phyloP scores from a whole-genome alignment of 92 coral and sea anemone genomes.

The Epizoanthus ramosus region DNA sequence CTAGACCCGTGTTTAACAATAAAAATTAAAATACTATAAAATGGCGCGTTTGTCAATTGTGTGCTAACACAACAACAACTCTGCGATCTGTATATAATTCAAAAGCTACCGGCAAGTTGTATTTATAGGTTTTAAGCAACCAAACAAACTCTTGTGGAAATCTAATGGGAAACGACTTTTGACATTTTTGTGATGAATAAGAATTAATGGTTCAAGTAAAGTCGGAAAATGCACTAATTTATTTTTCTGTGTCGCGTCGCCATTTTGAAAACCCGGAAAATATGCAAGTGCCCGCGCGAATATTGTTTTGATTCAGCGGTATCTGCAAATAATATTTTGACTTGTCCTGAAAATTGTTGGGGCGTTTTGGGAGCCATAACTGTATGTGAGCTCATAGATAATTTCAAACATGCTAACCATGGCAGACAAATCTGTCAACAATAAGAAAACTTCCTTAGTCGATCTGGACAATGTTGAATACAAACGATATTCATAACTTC shows the following conservation, averaged over 20 bases:
- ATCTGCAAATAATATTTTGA: too few species aligned
- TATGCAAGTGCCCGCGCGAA: too few species aligned
- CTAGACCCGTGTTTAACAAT: too few species aligned
- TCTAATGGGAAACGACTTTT: too few species aligned
- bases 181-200: too few species aligned
- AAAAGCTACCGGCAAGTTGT: constrained; percentile 41
- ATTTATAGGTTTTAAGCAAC: constrained; percentile 29
- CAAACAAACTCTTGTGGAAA: too few species aligned
- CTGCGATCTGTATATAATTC: too few species aligned
- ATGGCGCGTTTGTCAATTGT: too few species aligned
- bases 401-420: not conserved
- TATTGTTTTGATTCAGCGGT: too few species aligned
- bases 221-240: constrained; percentile 50
- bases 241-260: constrained; percentile 34
- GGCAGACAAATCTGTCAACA: not conserved
- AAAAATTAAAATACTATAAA: too few species aligned
- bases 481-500: not conserved
- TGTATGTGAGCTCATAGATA: constrained; percentile 2
- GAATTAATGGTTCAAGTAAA: too few species aligned
- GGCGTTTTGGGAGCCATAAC: not conserved
- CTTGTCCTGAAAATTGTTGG: not conserved
- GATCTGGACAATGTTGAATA: not conserved
- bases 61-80: too few species aligned
- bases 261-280: not conserved
- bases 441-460: not conserved